Base-by-base conservation (phyloP, 2,888 invertebrate genomes). In the Pseudococcus jackbeardsleyi region DNA sequence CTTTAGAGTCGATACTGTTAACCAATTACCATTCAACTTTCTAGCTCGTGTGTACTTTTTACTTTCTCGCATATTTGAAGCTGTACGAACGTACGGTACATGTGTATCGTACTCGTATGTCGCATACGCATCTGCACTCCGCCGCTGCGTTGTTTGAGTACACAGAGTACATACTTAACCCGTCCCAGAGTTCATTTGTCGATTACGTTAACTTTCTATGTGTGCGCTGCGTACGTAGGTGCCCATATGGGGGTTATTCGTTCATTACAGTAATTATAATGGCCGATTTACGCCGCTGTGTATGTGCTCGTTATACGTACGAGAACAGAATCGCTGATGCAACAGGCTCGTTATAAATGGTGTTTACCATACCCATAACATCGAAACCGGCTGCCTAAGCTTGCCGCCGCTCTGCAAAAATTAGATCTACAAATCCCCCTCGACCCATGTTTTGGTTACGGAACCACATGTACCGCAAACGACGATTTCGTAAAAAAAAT, bases 191-290 rank as follows among this genome's bases (percentile, higher is more conserved):
- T 82, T 82, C 79, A 82, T 82, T 77, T 19, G 46, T 46, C 79
- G 79, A 82, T 82, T 82, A 82, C 79, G 79, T 82, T 82, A 82
- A 82, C 79, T 82, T 82, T 82, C 79, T 82, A 82, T 46, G 79
- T 72, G 77, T 42, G 42, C 5, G 26, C 26, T 33, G 26, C 26
- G 26, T 42, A 9, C 9, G 79, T 82, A 82, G 79, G 79, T 82
- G 46, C 79, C 46, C 79, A 82, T 82, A 82, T 82, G 79, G 33
- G 79, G 79, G 79, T 82, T 82, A 72, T 33, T 82, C 79, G 79
- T 82, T 82, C 39, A 82, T 82, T 72, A 72, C 26, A 15, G 72
- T 72, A 72, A 72, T 72, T 72, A 72, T 33, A 64, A 64, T 64
- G 64, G 72, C 33, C 72, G 26, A 72, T 33, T 72, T 33, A 33